These are phyloP conservation scores for Watsonalla cultraria DNA, from an alignment of 2,888 invertebrate species.

Conservation along the genomic window DNA sequence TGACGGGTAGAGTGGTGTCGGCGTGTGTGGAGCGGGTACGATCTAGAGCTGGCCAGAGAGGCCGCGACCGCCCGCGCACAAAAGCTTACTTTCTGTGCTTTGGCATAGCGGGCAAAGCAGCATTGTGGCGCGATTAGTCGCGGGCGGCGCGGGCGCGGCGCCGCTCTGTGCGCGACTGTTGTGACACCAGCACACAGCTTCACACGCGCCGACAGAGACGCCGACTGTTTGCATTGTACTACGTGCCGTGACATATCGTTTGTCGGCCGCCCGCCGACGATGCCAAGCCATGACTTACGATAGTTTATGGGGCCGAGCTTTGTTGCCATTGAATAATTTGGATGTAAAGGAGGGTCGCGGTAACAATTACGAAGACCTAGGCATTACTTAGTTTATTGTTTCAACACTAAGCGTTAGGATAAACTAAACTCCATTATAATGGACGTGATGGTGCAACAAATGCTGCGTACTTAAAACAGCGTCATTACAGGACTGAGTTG, in stretches of 20 bases:
- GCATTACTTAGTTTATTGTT: conserved; percentile 37
- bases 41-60: not conserved
- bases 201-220: conserved; percentile 66
- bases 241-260: conserved; percentile 74
- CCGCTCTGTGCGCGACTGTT: conserved; percentile 46
- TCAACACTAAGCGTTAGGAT: conserved; percentile 31
- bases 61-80: conserved; percentile 53
- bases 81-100: conserved; percentile 44
- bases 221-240: conserved; percentile 76
- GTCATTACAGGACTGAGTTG: too few relatives aligned
- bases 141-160: conserved; percentile 48
- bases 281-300: conserved; percentile 37
- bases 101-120: conserved; percentile 40
- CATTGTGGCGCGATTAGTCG: conserved; percentile 66
- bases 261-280: conserved; percentile 52
- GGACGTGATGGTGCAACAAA: conserved; percentile 40
- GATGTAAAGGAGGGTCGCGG: conserved; percentile 45
- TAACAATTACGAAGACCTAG: conserved; percentile 58
- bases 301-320: conserved; percentile 55
- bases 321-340: conserved; percentile 49
- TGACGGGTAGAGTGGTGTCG: not conserved
- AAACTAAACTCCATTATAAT: conserved; percentile 26
- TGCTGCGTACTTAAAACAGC: not conserved
- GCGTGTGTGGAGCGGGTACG: not conserved
- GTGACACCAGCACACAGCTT: conserved; percentile 57